Evolutionary conservation across 2,888 invertebrate species (phyloP), one percentile per base, ranked within the genome.

Genomic region (Pteria penguin): DNA sequence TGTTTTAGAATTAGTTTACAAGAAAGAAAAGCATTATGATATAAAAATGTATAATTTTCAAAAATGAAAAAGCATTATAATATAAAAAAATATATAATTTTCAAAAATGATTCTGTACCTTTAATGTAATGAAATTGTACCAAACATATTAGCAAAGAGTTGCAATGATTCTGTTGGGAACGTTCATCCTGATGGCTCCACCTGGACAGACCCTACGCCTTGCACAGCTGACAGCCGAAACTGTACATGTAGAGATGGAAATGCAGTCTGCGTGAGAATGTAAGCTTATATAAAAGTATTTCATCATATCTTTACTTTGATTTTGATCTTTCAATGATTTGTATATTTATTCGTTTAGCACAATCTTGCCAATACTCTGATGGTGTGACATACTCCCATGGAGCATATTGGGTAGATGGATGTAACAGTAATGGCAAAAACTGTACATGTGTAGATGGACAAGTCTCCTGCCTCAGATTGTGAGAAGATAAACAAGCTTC

Each of bases 361-460:
- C 27, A 57, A 26, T 22, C 24, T 4, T 68, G 68, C 26, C 22
- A n/a, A 4, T 54, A 68, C 24, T n/a, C 68, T 2, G 57, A 68
- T 68, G 68, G 68, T 27, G 57, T 57, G 5, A 68, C 57, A 32
- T 31, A 55, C 22, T 29, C 29, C 14, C 68, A 68, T 26, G 72
- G 72, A 11, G 5, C 32, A 33, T 65, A 27, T 24, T 72, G 72
- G 72, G 33, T 24, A 29, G 65, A 72, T 65, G 72, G 72, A 31
- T 72, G 72, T 55, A 31, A 24, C 29, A n/a, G 52, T 26, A 52
- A 68, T 33, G 57, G 57, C 36, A 65, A 72, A 31, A 72, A 72
- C 58, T 72, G 63, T 65, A 55, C 72, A 11, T 72, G 72, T 58
- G 26, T 31, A 24, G 33, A 72, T 45, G 72, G 72, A 54, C 24